These are phyloP conservation scores for Hydrocynus forskahlii DNA, from an alignment of 2,797 vertebrate species.

Conservation along the genomic window DNA sequence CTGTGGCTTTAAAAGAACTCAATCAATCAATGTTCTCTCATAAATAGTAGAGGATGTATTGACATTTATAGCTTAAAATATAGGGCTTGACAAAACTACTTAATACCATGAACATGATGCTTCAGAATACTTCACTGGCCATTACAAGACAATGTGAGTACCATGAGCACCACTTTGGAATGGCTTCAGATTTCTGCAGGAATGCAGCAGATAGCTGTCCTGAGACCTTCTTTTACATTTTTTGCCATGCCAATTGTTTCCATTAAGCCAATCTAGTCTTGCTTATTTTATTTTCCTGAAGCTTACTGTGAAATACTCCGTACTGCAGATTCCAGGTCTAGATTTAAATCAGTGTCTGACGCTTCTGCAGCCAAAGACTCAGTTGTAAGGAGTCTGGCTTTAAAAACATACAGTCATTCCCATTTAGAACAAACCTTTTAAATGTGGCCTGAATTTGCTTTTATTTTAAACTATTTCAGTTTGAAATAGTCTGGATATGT, in stretches of 20 bases:
- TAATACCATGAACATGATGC: neutral
- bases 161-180: neutral
- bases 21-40: neutral
- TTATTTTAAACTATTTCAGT: neutral
- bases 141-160: neutral
- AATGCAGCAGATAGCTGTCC: neutral
- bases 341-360: neutral
- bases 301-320: too few relatives aligned
- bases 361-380: neutral
- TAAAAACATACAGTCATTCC: neutral
- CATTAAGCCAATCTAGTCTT: neutral
- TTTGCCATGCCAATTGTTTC: neutral
- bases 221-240: neutral
- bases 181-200: slow-evolving; percentile 1
- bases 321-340: neutral
- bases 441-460: neutral
- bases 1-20: neutral
- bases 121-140: neutral
- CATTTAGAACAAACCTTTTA: neutral
- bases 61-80: neutral
- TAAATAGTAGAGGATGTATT: neutral
- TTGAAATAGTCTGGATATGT: neutral
- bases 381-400: neutral
- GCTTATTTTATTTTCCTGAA: neutral
- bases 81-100: neutral